Percentiles rank a stretch among this genome's conserved stretches.
phyloP scores from a whole-genome alignment of 1,140 invertebrate genomes.

The Pinna nobilis region DNA sequence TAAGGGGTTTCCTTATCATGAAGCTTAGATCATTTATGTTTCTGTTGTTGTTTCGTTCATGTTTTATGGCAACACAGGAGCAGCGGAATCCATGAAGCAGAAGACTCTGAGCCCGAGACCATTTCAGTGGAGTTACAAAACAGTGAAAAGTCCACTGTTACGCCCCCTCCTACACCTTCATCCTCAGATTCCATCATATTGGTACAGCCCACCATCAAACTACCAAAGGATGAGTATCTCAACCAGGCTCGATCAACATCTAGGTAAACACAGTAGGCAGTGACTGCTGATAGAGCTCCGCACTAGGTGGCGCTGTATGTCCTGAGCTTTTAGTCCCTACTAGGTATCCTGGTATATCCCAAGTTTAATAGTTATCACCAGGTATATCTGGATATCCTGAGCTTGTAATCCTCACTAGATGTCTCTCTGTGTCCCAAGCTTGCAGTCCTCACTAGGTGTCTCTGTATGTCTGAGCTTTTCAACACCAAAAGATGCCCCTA shows the following conservation, averaged over 20 bases:
- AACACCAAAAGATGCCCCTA: too few species aligned
- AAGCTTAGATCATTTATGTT: not conserved
- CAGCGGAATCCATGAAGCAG: constrained; percentile 77
- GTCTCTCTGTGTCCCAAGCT: too few species aligned
- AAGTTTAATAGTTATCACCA: not conserved
- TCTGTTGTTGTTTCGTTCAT: not conserved
- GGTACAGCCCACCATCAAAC: constrained; percentile 35
- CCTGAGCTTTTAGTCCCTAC: constrained; percentile 7
- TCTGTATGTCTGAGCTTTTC: too few species aligned
- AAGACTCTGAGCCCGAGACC: constrained; percentile 77
- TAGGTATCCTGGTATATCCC: not conserved
- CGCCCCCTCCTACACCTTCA: constrained; percentile 45
- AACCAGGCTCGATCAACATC: constrained; percentile 16
- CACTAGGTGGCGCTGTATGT: not conserved
- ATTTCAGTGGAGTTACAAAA: constrained; percentile 37
- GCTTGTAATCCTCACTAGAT: too few species aligned
- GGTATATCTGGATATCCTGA: too few species aligned
- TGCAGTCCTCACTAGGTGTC: too few species aligned
- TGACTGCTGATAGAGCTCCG: not conserved
- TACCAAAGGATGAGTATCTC: constrained; percentile 39
- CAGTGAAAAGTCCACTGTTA: constrained; percentile 28
- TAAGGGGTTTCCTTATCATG: too few species aligned
- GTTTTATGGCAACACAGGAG: constrained; percentile 71
- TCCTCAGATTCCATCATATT: constrained; percentile 34
- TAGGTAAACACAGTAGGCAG: constrained; percentile 28